Conservation (phyloP, 2,888 invertebrate genomes). For the Palloptera scutellata region DNA sequence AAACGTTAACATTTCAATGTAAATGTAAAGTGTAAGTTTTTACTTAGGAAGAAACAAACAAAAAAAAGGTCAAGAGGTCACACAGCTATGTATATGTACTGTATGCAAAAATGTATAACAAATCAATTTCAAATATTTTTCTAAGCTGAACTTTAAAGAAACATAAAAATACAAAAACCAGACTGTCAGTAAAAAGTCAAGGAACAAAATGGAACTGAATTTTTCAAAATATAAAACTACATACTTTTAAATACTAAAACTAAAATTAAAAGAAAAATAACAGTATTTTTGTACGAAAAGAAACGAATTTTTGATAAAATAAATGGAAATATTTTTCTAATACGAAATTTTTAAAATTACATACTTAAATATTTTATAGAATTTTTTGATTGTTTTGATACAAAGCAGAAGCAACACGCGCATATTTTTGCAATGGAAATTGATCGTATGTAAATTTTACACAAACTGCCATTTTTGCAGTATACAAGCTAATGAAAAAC, state of each 20-base stretch:
- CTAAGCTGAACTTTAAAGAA: slow-evolving; percentile 4
- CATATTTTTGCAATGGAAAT: background rate
- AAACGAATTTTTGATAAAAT: slow-evolving; percentile 18
- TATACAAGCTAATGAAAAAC: background rate
- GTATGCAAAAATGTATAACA: slow-evolving; percentile 11
- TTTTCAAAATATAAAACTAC: slow-evolving; percentile 25
- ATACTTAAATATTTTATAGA: slow-evolving; percentile 21
- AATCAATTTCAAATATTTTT: slow-evolving; percentile 12
- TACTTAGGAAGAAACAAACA: background rate
- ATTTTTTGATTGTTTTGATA: slow-evolving; percentile 16
- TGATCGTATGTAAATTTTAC: too few species aligned
- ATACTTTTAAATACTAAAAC: slow-evolving; percentile 29
- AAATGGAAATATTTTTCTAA: background rate
- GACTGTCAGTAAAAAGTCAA: background rate
- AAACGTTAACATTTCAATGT: slow-evolving; percentile 14
- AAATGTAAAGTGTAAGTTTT: slow-evolving; percentile 5
- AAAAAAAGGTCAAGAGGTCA: slow-evolving; percentile 16
- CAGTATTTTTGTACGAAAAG: slow-evolving; percentile 31
- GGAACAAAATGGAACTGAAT: too few species aligned
- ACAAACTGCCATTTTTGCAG: slow-evolving; percentile 1
- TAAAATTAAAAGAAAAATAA: too few species aligned
- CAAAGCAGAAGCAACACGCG: slow-evolving; percentile 1
- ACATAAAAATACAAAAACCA: slow-evolving; percentile 11
- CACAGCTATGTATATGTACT: slow-evolving; percentile 30
- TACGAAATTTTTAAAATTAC: background rate